phyloP scores from a whole-genome alignment of 1,140 invertebrate species.

The Drosophila burlai region DNA sequence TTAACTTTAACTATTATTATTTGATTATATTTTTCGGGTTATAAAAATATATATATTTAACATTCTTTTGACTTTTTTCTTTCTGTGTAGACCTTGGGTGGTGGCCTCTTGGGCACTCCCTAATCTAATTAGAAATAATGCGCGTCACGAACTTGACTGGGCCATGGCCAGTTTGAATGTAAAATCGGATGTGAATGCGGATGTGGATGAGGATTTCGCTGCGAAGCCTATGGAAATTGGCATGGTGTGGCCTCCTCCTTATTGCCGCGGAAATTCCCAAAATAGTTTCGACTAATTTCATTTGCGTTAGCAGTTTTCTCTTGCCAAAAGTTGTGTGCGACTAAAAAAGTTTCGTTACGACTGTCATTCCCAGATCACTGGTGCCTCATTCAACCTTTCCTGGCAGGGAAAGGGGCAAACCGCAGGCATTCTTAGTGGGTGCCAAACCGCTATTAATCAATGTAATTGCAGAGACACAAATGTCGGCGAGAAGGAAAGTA shows the following conservation, averaged over 20 bases:
- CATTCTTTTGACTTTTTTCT: neutral
- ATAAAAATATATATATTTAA: too few relatives aligned
- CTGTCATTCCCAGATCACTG: conserved; percentile 42
- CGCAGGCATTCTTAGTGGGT: conserved; percentile 57
- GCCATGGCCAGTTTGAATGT: conserved; percentile 28
- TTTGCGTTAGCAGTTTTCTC: conserved; percentile 78
- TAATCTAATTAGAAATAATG: conserved; percentile 81
- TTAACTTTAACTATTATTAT: neutral
- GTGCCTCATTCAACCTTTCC: conserved; percentile 5
- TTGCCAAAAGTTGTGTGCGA: conserved; percentile 42
- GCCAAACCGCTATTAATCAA: conserved; percentile 75
- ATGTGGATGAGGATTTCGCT: neutral
- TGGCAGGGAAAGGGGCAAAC: neutral
- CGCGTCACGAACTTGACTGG: conserved; percentile 79
- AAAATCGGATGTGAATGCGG: conserved; percentile 14
- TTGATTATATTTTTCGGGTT: neutral
- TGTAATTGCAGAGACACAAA: conserved; percentile 67
- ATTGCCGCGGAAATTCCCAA: conserved; percentile 46
- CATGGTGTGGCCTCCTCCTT: neutral
- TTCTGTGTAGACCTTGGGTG: conserved; percentile 8
- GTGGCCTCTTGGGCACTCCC: conserved; percentile 25
- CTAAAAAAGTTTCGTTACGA: conserved; percentile 51
- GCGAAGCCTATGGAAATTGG: conserved; percentile 36
- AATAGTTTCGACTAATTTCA: conserved; percentile 81
- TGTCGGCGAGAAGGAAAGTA: conserved; percentile 21